phyloP scores from a whole-genome alignment of 2,888 invertebrate genomes.

The Oeneis ivallda region DNA sequence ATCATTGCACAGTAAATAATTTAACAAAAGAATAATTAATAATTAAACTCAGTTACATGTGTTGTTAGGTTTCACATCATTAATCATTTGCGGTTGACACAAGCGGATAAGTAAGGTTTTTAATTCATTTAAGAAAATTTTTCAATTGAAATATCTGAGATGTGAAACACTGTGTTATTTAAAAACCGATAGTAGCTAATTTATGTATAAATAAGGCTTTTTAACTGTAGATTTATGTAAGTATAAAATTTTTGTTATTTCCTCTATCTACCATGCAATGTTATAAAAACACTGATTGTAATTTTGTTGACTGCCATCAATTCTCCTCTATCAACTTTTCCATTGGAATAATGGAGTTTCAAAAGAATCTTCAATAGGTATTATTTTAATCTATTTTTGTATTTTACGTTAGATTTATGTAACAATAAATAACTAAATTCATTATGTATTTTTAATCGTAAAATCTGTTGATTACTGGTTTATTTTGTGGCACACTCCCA shows the following conservation, averaged over 20 bases:
- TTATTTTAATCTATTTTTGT: slow-evolving; percentile 74
- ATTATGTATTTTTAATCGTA: not conserved
- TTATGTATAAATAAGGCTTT: slow-evolving; percentile 1
- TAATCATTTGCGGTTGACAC: not conserved
- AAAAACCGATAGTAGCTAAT: not conserved
- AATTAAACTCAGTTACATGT: slow-evolving; percentile 3
- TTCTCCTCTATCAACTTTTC: slow-evolving; percentile 18
- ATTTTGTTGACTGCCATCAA: not conserved
- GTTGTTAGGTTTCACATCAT: too few relatives aligned
- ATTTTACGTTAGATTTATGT: slow-evolving; percentile 68
- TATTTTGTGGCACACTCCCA: not conserved
- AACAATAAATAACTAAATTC: slow-evolving; percentile 53
- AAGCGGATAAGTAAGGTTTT: not conserved
- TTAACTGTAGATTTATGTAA: slow-evolving; percentile 4
- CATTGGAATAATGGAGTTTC: slow-evolving; percentile 16
- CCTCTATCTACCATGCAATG: not conserved
- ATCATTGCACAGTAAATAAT: slow-evolving; percentile 37
- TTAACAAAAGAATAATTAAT: slow-evolving; percentile 21
- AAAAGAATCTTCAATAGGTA: slow-evolving; percentile 56
- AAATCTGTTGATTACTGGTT: too few relatives aligned
- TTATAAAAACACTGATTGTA: not conserved
- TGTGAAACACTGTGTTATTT: not conserved
- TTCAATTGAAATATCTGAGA: not conserved
- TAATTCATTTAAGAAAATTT: slow-evolving; percentile 8
- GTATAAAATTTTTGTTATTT: slow-evolving; percentile 4